A percentile compares a stretch with the other conserved stretches of the same genome.
Conservation (phyloP, 2,797 vertebrate species). For the Aplochiton taeniatus region DNA sequence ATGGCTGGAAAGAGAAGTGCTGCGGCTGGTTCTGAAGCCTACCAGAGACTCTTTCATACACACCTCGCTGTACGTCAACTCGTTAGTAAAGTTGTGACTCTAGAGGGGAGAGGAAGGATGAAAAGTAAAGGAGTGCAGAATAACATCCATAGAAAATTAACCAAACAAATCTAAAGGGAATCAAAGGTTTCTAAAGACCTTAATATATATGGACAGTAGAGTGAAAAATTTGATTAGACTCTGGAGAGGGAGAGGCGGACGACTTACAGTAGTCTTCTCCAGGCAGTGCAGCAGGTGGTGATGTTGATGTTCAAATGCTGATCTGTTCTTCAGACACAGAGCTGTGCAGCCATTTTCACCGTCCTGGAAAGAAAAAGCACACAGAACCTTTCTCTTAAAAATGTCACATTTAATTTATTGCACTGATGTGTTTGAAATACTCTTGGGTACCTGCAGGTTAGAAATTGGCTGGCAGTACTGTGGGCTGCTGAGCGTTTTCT, state of each 20-base stretch:
- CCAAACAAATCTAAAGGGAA: neutral
- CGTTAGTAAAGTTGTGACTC: conserved; percentile 81
- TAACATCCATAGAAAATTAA: neutral
- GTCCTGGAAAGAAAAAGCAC: conserved; percentile 50
- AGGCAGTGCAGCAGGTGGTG: conserved; percentile 94
- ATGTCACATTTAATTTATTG: too few species aligned
- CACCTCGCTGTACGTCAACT: conserved; percentile 80
- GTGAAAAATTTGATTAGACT: neutral
- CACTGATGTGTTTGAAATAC: too few species aligned
- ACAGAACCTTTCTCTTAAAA: neutral
- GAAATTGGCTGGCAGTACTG: too few species aligned
- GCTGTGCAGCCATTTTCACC: conserved; percentile 58
- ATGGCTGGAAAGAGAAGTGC: conserved; percentile 89
- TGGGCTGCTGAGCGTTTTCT: too few species aligned
- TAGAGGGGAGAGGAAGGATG: conserved; percentile 24
- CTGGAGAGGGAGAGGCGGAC: neutral
- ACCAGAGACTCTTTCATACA: conserved; percentile 81
- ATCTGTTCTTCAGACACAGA: conserved; percentile 73
- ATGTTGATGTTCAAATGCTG: conserved; percentile 81
- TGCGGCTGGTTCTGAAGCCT: conserved; percentile 85
- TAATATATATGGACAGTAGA: too few species aligned
- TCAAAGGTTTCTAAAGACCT: neutral
- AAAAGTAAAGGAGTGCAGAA: neutral
- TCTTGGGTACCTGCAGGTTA: too few species aligned
- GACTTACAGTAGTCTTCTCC: conserved; percentile 89